Percentiles rank a stretch among this genome's conserved stretches.
phyloP scores from a whole-genome alignment of 2,113 vertebrate genomes.

The Archilochus colubris region DNA sequence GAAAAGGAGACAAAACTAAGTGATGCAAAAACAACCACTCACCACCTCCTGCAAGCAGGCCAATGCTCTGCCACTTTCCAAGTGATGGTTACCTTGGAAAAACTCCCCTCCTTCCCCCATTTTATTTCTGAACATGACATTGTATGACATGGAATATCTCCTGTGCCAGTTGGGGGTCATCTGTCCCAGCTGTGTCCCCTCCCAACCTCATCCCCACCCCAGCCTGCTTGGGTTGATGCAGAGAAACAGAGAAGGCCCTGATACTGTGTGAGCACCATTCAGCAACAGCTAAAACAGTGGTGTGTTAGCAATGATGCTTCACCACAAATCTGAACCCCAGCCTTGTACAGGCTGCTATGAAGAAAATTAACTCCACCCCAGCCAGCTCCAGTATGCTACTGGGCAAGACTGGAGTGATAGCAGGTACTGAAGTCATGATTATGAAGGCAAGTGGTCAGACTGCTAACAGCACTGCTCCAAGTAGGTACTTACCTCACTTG shows the following conservation, averaged over 20 bases:
- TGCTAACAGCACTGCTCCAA: not conserved
- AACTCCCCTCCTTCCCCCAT: not conserved
- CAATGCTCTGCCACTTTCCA: accelerated
- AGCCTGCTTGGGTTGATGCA: not conserved
- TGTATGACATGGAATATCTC: not conserved
- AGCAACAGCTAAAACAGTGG: not conserved
- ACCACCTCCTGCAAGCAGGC: not conserved
- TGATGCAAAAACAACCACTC: not conserved
- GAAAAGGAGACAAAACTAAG: not conserved
- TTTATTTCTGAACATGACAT: not conserved
- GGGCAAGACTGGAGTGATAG: accelerated
- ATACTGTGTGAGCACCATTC: not conserved
- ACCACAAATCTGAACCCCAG: not conserved
- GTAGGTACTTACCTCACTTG: not conserved
- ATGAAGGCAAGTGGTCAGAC: not conserved
- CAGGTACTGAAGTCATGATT: not conserved
- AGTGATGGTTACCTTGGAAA: not conserved
- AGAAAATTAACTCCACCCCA: not conserved
- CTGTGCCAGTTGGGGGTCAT: not conserved
- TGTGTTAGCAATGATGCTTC: not conserved
- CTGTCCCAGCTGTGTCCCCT: not conserved
- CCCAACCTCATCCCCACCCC: not conserved
- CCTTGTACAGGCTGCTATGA: not conserved
- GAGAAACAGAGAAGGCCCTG: not conserved
- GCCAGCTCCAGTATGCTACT: not conserved